Conservation (phyloP, 2,113 vertebrate species). For the Muscicapa adusta region DNA sequence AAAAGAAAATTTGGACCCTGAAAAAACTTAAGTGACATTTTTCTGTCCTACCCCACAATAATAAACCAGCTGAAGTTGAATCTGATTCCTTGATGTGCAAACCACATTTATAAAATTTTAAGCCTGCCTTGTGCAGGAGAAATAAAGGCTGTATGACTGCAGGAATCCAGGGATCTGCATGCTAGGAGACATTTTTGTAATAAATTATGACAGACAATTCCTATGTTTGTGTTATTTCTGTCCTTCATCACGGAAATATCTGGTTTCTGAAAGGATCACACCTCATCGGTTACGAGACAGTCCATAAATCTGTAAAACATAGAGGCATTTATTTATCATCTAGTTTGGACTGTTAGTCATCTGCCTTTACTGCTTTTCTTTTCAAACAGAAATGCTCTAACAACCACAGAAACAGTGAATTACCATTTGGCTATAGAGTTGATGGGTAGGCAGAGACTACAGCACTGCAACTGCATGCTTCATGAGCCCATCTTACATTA, state of each 20-base stretch:
- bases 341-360: neutral
- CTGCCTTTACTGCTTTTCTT: neutral
- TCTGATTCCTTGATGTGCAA: neutral
- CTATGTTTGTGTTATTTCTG: neutral
- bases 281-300: neutral
- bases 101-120: neutral
- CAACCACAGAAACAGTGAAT: neutral
- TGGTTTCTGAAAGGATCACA: neutral
- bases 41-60: neutral
- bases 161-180: neutral
- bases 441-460: neutral
- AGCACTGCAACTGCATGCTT: neutral
- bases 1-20: neutral
- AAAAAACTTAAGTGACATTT: neutral
- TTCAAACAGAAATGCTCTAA: neutral
- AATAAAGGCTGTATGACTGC: neutral
- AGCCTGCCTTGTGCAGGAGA: neutral
- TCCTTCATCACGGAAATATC: neutral
- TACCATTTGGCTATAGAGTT: neutral
- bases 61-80: neutral
- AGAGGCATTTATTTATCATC: neutral
- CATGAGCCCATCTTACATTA: neutral
- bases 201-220: neutral
- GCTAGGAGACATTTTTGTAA: neutral
- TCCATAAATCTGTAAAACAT: neutral